Percentiles rank a stretch among this genome's conserved stretches.
phyloP scores from a whole-genome alignment of 2,888 invertebrate genomes.

The Xylota sylvarum region DNA sequence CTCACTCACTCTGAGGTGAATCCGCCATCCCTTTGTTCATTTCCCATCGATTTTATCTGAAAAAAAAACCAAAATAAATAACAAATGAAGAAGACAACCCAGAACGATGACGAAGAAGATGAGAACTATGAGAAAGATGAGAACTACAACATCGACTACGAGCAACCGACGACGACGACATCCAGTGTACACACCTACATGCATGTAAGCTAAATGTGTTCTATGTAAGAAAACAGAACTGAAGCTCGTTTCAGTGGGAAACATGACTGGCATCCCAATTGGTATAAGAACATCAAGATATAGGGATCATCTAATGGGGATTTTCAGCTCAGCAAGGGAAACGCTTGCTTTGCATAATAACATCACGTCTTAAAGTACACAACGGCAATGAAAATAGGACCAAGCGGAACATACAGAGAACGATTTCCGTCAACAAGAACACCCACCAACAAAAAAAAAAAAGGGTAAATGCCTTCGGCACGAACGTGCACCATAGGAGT shows the following conservation, averaged over 20 bases:
- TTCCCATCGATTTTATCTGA: slow-evolving; percentile 66
- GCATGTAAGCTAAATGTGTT: slow-evolving; percentile 61
- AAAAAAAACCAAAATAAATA: slow-evolving; percentile 67
- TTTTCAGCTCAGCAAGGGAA: slow-evolving; percentile 75
- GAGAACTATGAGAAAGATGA: slow-evolving; percentile 56
- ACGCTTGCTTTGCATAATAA: slow-evolving; percentile 77
- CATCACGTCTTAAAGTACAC: slow-evolving; percentile 76
- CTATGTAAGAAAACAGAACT: slow-evolving; percentile 72
- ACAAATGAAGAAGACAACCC: slow-evolving; percentile 22
- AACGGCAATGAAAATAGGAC: slow-evolving; percentile 67
- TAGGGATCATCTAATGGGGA: slow-evolving; percentile 75
- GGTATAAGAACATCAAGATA: slow-evolving; percentile 70
- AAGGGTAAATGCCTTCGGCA: slow-evolving; percentile 68
- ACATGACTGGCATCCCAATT: slow-evolving; percentile 75
- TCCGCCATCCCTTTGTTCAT: slow-evolving; percentile 26
- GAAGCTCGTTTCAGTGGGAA: slow-evolving; percentile 69
- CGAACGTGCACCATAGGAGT: slow-evolving; percentile 64
- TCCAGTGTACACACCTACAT: slow-evolving; percentile 30
- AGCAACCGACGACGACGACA: slow-evolving; percentile 29
- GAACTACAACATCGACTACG: slow-evolving; percentile 39
- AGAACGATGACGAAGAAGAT: slow-evolving; percentile 18
- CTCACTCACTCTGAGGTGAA: slow-evolving; percentile 16
- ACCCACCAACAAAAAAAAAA: slow-evolving; percentile 27
- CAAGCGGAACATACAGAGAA: slow-evolving; percentile 47
- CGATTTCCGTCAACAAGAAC: slow-evolving; percentile 72